Evolutionary conservation across 2,888 invertebrate species (phyloP).

Genomic region (Orthosia gracilis): DNA sequence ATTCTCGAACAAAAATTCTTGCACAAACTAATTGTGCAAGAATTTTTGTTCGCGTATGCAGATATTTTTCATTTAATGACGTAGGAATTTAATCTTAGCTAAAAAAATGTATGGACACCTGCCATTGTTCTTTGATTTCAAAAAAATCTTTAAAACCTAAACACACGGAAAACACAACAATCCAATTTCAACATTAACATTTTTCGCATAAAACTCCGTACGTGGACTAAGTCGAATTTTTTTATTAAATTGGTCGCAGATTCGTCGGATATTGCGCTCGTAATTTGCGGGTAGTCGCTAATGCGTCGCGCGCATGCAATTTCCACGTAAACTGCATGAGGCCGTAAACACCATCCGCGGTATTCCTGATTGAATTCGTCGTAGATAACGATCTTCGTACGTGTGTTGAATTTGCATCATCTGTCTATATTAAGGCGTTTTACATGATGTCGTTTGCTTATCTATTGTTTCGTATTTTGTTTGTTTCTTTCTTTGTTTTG

Average conservation of each 20-base stretch:
- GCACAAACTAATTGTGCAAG: no score
- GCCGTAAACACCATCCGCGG: constrained; percentile 73
- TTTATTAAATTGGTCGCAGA: constrained; percentile 59
- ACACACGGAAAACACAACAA: constrained; percentile 27
- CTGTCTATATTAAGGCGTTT: constrained; percentile 40
- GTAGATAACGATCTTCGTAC: constrained; percentile 61
- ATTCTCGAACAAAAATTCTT: no score
- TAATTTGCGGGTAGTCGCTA: constrained; percentile 74
- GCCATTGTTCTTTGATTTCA: no score
- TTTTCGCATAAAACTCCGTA: constrained; percentile 49
- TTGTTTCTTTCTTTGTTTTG: background rate
- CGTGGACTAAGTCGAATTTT: constrained; percentile 51
- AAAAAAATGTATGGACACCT: no score
- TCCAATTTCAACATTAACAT: constrained; percentile 52
- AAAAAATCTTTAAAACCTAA: no score
- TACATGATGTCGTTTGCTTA: constrained; percentile 22
- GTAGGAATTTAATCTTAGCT: no score
- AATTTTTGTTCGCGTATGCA: no score
- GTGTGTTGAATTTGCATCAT: constrained; percentile 56
- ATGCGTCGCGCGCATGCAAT: constrained; percentile 79
- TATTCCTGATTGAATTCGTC: constrained; percentile 72
- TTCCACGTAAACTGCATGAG: constrained; percentile 75
- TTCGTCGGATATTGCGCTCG: constrained; percentile 70
- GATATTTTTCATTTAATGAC: no score
- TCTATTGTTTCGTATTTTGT: constrained; percentile 17